Evolutionary conservation across 2,113 vertebrate species (phyloP).

Genomic region (Athene cunicularia): DNA sequence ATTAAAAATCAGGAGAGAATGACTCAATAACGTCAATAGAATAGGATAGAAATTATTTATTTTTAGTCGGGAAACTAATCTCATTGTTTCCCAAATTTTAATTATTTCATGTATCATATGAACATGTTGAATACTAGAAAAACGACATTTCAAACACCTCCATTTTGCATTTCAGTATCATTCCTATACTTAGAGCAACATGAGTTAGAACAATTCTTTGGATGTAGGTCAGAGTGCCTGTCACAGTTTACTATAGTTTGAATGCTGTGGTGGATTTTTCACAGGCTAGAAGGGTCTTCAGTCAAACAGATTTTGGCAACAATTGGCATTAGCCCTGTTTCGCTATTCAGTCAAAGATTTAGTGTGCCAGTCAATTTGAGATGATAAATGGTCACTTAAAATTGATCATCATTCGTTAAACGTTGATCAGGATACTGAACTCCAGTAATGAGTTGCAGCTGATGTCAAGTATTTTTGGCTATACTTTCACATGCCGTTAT

Average conservation of each 20-base stretch:
- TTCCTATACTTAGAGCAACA: neutral
- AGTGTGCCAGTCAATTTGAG: neutral
- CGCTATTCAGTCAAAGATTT: neutral
- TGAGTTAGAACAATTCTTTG: neutral
- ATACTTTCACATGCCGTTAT: neutral
- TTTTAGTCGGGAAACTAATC: neutral
- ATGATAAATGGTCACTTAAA: conserved; percentile 24
- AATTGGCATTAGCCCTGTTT: neutral
- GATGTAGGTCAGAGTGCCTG: neutral
- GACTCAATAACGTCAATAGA: neutral
- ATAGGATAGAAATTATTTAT: neutral
- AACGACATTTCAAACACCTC: neutral
- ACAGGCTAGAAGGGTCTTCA: neutral
- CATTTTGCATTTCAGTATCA: neutral
- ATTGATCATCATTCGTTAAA: conserved; percentile 39
- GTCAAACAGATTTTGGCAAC: neutral
- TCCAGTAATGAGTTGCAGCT: neutral
- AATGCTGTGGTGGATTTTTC: neutral
- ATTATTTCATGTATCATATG: neutral
- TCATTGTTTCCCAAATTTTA: neutral
- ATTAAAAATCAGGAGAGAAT: neutral
- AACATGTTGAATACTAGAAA: neutral
- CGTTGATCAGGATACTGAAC: neutral
- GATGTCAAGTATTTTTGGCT: conserved; percentile 11
- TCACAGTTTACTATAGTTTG: neutral